phyloP scores from a whole-genome alignment of 1,140 invertebrate genomes.

The Atta cephalotes region DNA sequence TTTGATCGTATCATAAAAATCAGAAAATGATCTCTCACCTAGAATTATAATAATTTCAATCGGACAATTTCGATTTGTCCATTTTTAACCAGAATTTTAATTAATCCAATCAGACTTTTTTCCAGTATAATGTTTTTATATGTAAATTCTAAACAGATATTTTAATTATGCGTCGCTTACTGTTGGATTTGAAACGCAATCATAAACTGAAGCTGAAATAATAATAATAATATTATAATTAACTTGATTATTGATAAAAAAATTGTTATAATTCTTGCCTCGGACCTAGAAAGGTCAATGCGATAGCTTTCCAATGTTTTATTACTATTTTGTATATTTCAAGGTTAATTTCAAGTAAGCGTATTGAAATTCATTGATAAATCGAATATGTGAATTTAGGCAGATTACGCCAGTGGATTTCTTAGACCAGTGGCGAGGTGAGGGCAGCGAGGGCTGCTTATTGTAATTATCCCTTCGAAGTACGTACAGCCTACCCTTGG shows the following conservation, averaged over 20 bases:
- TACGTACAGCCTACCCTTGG: conserved; percentile 72
- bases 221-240: no score
- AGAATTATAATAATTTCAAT: no score
- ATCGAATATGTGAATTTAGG: conserved; percentile 45
- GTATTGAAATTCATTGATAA: neutral
- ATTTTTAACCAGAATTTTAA: no score
- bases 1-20: no score
- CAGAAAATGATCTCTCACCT: no score
- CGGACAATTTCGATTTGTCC: no score
- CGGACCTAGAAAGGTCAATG: neutral
- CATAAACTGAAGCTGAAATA: no score
- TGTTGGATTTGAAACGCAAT: no score
- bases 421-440: conserved; percentile 72
- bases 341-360: neutral
- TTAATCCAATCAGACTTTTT: no score
- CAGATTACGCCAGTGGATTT: conserved; percentile 72
- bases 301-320: neutral
- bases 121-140: no score
- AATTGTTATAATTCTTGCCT: neutral
- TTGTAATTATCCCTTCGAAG: conserved; percentile 77
- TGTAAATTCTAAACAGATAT: no score
- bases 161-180: no score
- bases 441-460: conserved; percentile 75
- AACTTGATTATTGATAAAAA: neutral
- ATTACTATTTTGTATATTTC: neutral